These are phyloP conservation scores for Drosophila flavopinicola DNA, from an alignment of 2,888 invertebrate species.

Conservation along the genomic window DNA sequence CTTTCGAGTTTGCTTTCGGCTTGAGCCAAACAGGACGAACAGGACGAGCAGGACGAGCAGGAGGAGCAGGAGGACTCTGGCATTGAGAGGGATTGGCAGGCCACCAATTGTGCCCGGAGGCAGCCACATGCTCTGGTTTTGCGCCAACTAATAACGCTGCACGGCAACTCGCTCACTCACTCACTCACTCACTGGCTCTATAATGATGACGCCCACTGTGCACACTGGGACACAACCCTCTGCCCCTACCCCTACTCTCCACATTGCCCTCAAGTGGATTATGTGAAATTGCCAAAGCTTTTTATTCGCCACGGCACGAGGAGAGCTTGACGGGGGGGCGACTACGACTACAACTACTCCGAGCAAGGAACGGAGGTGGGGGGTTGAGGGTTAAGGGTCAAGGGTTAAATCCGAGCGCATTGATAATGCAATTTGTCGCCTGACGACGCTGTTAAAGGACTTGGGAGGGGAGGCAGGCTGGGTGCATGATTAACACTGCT, in stretches of 20 bases:
- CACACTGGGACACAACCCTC: conserved; percentile 3
- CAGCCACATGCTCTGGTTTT: conserved; percentile 71
- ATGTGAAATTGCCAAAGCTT: conserved; percentile 56
- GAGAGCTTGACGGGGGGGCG: conserved; percentile 32
- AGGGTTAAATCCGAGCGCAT: conserved; percentile 26
- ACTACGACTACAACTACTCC: background rate
- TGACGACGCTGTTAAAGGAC: conserved; percentile 20
- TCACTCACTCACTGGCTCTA: conserved; percentile 47
- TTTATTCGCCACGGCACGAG: conserved; percentile 21
- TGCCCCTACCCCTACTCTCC: conserved; percentile 7
- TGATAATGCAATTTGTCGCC: conserved; percentile 65
- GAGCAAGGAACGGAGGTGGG: background rate
- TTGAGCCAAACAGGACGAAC: conserved; percentile 10
- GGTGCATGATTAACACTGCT: conserved; percentile 6
- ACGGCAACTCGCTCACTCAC: conserved; percentile 36
- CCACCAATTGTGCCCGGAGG: conserved; percentile 76
- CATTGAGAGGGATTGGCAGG: conserved; percentile 28
- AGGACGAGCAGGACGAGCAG: background rate
- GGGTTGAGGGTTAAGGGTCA: conserved; percentile 2
- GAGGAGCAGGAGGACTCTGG: background rate
- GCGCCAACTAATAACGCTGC: conserved; percentile 68
- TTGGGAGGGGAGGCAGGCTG: background rate
- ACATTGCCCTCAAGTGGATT: conserved; percentile 62
- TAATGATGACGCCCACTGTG: conserved; percentile 56
- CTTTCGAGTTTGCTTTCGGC: conserved; percentile 18